Conservation (phyloP, 2,888 invertebrate genomes). For the Hoplodrina ambigua region DNA sequence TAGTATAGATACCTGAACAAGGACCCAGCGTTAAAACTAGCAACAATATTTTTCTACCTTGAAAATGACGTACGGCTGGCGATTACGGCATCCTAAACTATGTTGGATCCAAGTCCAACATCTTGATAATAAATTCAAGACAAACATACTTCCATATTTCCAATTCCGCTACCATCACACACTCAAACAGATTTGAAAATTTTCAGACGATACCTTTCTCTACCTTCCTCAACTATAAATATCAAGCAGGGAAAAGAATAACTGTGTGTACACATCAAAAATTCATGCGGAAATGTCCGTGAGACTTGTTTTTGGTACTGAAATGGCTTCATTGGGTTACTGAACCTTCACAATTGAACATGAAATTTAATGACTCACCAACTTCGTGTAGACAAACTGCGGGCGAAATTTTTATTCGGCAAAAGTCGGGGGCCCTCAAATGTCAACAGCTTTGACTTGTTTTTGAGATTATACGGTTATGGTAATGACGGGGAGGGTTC, state of each 20-base stretch:
- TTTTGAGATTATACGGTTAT: slow-evolving; percentile 57
- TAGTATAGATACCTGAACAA: too few species aligned
- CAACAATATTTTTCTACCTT: too few species aligned
- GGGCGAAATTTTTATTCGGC: slow-evolving; percentile 69
- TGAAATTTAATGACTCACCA: slow-evolving; percentile 69
- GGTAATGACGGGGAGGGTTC: slow-evolving; percentile 49
- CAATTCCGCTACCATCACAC: slow-evolving; percentile 17
- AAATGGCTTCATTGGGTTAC: slow-evolving; percentile 43
- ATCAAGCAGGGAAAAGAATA: slow-evolving; percentile 14
- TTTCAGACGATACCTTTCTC: slow-evolving; percentile 7
- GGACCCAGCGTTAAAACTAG: too few species aligned
- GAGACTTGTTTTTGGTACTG: slow-evolving; percentile 13
- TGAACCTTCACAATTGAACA: slow-evolving; percentile 35
- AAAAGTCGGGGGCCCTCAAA: slow-evolving; percentile 63
- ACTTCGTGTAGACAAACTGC: slow-evolving; percentile 54
- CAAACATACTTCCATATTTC: slow-evolving; percentile 27
- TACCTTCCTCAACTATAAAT: slow-evolving; percentile 23
- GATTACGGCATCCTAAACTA: background rate
- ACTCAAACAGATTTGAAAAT: slow-evolving; percentile 34
- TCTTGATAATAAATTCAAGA: slow-evolving; percentile 36
- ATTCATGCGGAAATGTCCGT: slow-evolving; percentile 11
- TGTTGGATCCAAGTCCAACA: background rate
- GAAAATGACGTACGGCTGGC: background rate
- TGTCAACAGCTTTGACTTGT: slow-evolving; percentile 59
- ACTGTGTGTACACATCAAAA: slow-evolving; percentile 23